Evolutionary conservation across 2,113 vertebrate species (phyloP).

Genomic region (Rhinichthys klamathensis): DNA sequence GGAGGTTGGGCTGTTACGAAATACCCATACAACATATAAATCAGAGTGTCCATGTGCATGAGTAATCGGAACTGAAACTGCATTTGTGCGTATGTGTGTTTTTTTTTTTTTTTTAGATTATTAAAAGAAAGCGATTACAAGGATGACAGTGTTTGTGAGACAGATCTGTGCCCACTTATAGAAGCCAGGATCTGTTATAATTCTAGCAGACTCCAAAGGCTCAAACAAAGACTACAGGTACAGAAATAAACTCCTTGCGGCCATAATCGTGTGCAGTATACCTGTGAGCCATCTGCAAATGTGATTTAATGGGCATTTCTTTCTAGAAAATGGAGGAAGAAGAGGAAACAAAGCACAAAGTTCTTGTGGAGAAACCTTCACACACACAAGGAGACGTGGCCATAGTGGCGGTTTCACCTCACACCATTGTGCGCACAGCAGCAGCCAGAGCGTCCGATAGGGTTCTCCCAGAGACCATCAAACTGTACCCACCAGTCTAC

Average conservation of each 20-base stretch:
- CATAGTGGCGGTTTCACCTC: constrained; percentile 18
- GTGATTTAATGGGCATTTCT: not conserved
- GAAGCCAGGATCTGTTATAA: constrained; percentile 30
- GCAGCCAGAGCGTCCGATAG: constrained; percentile 51
- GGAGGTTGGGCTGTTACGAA: constrained; percentile 15
- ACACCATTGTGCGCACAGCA: constrained; percentile 42
- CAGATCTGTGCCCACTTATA: constrained; percentile 58
- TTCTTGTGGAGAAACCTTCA: not conserved
- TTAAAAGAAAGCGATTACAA: constrained; percentile 40
- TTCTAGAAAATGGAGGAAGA: constrained; percentile 56
- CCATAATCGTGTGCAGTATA: not conserved
- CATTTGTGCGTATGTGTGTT: not conserved
- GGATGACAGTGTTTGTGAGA: constrained; percentile 32
- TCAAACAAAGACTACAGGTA: constrained; percentile 53
- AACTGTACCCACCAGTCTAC: constrained; percentile 60
- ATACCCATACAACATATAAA: not conserved
- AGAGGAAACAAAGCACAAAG: not conserved
- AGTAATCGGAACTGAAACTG: not conserved
- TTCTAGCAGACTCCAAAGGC: constrained; percentile 43
- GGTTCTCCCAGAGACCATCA: constrained; percentile 40
- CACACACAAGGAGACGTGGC: constrained; percentile 50
- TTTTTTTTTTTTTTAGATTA: constrained; percentile 41
- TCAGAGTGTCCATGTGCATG: not conserved
- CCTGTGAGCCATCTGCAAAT: not conserved
- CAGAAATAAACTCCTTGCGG: not conserved